Percentiles rank a stretch among this genome's conserved stretches.
Conservation (phyloP, 2,113 vertebrate species). For the Lagopus leucura region DNA sequence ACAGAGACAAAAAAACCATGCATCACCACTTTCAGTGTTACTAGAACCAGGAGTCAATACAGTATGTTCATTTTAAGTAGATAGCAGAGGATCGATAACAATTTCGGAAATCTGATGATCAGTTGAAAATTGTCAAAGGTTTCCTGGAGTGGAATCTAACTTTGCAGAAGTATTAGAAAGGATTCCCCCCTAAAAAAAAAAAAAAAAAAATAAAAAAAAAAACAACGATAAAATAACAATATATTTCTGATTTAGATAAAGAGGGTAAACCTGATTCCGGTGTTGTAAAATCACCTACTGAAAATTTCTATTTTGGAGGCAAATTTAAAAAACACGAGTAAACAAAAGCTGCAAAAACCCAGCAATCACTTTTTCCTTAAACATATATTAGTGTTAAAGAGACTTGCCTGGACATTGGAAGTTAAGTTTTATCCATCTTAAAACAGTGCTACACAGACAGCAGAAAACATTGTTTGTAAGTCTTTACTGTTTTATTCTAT, state of each 20-base stretch:
- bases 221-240: background rate
- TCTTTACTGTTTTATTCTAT: conserved; percentile 20
- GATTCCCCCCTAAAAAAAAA: background rate
- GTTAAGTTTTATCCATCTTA: background rate
- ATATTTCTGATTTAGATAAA: background rate
- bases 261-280: background rate
- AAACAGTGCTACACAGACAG: background rate
- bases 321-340: background rate
- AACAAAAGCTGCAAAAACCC: background rate
- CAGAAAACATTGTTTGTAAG: background rate
- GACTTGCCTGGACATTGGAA: background rate
- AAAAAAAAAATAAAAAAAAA: background rate
- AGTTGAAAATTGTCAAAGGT: background rate
- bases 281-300: background rate
- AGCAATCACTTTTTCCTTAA: background rate
- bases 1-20: background rate
- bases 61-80: background rate
- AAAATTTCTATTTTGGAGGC: background rate
- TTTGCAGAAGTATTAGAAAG: background rate
- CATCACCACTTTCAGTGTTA: background rate
- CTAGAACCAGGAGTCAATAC: background rate
- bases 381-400: fast-evolving
- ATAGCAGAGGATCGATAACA: background rate
- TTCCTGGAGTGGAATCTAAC: background rate
- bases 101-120: background rate